Evolutionary conservation across 2,113 vertebrate species (phyloP), one percentile per base, ranked within the genome.

Genomic region (Pica pica): DNA sequence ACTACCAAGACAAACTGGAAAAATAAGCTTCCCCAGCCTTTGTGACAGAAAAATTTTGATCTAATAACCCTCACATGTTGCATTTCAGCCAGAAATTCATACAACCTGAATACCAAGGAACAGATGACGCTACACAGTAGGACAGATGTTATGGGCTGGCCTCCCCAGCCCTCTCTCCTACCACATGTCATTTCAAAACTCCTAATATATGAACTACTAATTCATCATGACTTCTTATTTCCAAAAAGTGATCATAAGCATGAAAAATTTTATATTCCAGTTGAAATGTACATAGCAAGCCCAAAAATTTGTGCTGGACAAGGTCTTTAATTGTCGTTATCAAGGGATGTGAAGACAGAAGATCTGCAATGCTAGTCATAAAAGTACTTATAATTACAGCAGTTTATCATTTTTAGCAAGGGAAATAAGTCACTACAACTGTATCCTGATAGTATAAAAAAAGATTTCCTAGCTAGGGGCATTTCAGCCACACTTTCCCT

Each of bases 81-180:
- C 89, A 85, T 81, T 97, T 76, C 80, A 95, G 88, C 31, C 90
- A 94, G 71, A 78, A 93, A 91, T 85, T 95, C 80, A 83, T 71
- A 63, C 56, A 92, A 90, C 30, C 49, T 59, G 46, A 94, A 94
- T 64, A 93, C 33, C 52, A 74, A 90, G 46, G 63, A 76, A 79
- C 24, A 91, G 77, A 82, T 1, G 10, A 83, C 1, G 11, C 27
- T 52, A 59, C 23, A 21, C 10, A 75, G 76, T 41, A 90, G 63
- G 46, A 85, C 42, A 90, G 84, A 95, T 79, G 70, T 87, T 94
- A 50, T 33, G 16, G 37, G 21, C 26, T 27, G 30, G 78, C 50
- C 53, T 55, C 41, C 55, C n/a, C 70, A 83, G 59, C 39, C 39
- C 55, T 55, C 59, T 37, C 39, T 76, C 50, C 53, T 56, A 39